Base-by-base conservation (phyloP, 2,113 vertebrate genomes). In the Bambusicola thoracicus region DNA sequence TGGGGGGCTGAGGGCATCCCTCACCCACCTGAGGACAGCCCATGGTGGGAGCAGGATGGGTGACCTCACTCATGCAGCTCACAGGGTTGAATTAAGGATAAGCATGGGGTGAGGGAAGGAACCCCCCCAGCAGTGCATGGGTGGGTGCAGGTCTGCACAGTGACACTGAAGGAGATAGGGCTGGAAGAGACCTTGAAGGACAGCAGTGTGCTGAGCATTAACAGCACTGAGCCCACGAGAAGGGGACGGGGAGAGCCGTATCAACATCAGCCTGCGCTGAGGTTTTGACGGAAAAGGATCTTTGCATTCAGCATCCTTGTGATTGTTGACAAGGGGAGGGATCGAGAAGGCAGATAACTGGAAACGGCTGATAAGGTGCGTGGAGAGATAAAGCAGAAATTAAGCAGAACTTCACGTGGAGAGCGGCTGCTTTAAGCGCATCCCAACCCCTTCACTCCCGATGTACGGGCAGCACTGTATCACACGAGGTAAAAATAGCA, bases 401-500 rank as follows among this genome's bases (percentile, higher is more conserved):
- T 14, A 83, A 91, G 20, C 72, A 27, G 72, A 85, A 69, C 38
- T 89, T 89, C 55, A 9, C 1, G 59, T 32, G n/a, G 75, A 25
- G 67, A 87, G 58, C 85, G 73, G 85, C 75, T 66, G 75, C 92
- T 85, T 80, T 41, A 82, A 87, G 73, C 19, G 2, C 49, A 68
- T 78, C 87, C 92, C 72, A 32, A 32, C 68, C 73, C 82, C 72
- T 90, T 63, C 0, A 0, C 74, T 75, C 1, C 89, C 0, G 3
- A 67, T 36, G 43, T 70, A 19, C 2, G 19, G 87, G 12, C 21
- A 77, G 85, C 70, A 41, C 51, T 30, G 2, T 92, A 94, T 82
- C 85, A 81, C 15, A 72, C 10, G 10, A 90, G 73, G 87, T 81
- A 95, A 95, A 95, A 95, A 91, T 80, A 93, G 85, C 87, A 87